These are phyloP conservation scores for Silurus meridionalis DNA, from an alignment of 2,113 vertebrate genomes.

Conservation along the genomic window DNA sequence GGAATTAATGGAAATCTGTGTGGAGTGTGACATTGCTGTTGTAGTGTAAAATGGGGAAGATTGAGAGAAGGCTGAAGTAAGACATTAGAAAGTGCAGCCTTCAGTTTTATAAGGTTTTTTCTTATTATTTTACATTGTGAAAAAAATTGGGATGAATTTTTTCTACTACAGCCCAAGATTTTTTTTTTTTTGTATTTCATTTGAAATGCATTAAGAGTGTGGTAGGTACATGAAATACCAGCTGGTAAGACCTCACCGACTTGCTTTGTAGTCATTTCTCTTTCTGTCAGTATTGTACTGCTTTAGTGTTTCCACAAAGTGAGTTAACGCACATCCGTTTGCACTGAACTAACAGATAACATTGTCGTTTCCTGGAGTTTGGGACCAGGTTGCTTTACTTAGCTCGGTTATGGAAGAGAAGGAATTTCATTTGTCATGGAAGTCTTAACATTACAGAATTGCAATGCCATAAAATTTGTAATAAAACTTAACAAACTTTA, in stretches of 20 bases:
- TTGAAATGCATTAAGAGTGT: conserved; percentile 21
- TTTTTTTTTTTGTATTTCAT: conserved; percentile 1
- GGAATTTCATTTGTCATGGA: conserved; percentile 6
- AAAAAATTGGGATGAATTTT: conserved; percentile 5
- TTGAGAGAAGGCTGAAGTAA: background rate
- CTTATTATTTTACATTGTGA: conserved; percentile 23
- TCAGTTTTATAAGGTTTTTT: background rate
- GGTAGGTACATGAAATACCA: conserved; percentile 17
- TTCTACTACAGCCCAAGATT: background rate
- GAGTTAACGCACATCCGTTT: conserved; percentile 21
- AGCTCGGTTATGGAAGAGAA: background rate
- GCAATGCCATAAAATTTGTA: background rate
- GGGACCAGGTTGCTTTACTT: background rate
- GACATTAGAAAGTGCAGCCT: background rate
- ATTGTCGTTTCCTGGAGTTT: conserved; percentile 9
- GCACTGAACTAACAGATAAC: conserved; percentile 26
- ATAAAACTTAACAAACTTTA: conserved; percentile 26
- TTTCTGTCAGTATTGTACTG: conserved; percentile 28
- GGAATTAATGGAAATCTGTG: conserved; percentile 18
- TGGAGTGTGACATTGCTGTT: background rate
- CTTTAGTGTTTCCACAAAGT: conserved; percentile 30
- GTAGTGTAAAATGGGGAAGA: background rate
- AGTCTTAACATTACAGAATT: background rate
- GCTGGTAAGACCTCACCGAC: background rate
- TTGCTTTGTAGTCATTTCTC: conserved; percentile 35